Percentiles rank a stretch among this genome's conserved stretches.
phyloP scores from a whole-genome alignment of 1,140 invertebrate genomes.

The Drosophila mojavensis region DNA sequence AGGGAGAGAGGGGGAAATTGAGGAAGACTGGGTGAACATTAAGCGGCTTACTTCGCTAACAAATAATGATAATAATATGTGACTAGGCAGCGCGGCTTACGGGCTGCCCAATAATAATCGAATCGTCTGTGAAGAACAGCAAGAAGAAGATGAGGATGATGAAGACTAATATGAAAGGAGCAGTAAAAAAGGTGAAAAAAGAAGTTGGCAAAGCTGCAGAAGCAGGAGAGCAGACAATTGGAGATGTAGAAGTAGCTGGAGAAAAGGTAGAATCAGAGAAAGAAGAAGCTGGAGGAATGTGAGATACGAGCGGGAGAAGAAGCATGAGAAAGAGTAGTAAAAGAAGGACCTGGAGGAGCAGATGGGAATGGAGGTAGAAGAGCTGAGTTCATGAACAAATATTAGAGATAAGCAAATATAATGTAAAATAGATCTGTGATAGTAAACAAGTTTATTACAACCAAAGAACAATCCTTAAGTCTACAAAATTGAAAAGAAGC shows the following conservation, averaged over 20 bases:
- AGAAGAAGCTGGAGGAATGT: too few relatives aligned
- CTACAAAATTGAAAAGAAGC: background rate
- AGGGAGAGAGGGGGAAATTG: background rate
- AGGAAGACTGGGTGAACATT: slow-evolving; percentile 27
- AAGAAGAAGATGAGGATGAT: background rate
- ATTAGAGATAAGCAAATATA: too few relatives aligned
- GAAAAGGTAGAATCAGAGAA: too few relatives aligned
- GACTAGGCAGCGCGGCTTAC: slow-evolving; percentile 54
- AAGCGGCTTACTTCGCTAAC: slow-evolving; percentile 63
- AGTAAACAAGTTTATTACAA: too few relatives aligned
- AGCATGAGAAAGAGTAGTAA: too few relatives aligned
- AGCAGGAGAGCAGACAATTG: background rate
- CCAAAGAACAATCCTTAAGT: too few relatives aligned
- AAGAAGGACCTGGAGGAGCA: too few relatives aligned
- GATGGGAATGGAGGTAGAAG: too few relatives aligned
- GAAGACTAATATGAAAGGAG: background rate
- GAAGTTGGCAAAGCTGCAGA: background rate
- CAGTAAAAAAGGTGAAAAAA: background rate
- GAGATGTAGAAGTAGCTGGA: too few relatives aligned
- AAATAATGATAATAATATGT: slow-evolving; percentile 42
- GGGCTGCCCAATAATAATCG: slow-evolving; percentile 52
- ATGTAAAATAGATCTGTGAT: too few relatives aligned
- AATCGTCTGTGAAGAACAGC: slow-evolving; percentile 39
- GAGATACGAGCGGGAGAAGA: too few relatives aligned
- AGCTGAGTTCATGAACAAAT: too few relatives aligned